Base-by-base conservation (phyloP, 2,797 vertebrate genomes). In the Vespertilio murinus region DNA sequence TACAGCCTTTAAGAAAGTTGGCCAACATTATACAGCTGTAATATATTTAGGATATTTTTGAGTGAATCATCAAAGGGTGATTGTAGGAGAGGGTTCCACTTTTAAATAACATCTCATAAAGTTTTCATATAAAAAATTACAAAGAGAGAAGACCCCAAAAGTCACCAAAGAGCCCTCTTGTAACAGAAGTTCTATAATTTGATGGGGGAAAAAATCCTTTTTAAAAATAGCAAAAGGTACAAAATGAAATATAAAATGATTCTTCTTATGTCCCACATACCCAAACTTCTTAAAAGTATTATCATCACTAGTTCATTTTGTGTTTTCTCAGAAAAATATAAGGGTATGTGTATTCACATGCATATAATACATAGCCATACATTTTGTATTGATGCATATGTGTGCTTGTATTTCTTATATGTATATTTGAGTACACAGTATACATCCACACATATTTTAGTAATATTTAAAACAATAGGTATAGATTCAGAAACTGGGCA, bases 61-160 rank as follows among this genome's bases (percentile, higher is more conserved):
- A 54, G 4, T 67, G 16, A 92, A 70, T 83, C 25, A 64, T 61
- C 71, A 64, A 94, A 90, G 22, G 8, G 2, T 59, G 70, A 78
- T 49, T 45, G 42, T 38, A 73, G 40, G 12, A 65, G 12, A 56
- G 90, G 1, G 5, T 54, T 23, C 13, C 61, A 77, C 69, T 88
- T 91, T 88, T 86, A 92, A 79, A 84, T 78, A 74, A 65, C 5
- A 93, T 71, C n/a, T 84, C 30, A 6, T 59, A 91, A 64, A 12
- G 5, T n/a, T 79, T 87, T 65, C 74, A 56, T 69, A 71, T 30
- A 87, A 9, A 85, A 75, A 83, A 91, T 45, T 30, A 78, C 22
- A 33, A 78, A 74, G 1, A 28, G 7, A 75, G 70, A 75, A 92
- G 30, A 12, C 3, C 6, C 20, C 47, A 92, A n/a, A 45, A 86